These are phyloP conservation scores for Adoxophyes honmai DNA, from an alignment of 1,140 invertebrate species.

Conservation along the genomic window DNA sequence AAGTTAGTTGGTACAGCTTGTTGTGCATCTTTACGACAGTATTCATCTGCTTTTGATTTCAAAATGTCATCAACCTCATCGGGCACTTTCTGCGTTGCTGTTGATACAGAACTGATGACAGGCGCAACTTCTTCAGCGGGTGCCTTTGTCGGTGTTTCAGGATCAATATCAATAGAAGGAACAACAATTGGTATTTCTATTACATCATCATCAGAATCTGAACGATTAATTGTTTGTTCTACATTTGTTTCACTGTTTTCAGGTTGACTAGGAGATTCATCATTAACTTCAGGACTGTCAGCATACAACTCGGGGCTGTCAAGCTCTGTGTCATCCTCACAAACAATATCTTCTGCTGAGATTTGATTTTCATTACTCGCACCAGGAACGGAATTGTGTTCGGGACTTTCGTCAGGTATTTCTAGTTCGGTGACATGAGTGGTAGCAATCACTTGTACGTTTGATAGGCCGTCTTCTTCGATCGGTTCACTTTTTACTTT, in stretches of 20 bases:
- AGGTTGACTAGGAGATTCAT: too few relatives aligned
- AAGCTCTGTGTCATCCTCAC: too few relatives aligned
- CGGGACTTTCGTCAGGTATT: neutral
- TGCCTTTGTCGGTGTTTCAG: neutral
- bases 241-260: too few relatives aligned
- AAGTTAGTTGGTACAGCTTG: neutral
- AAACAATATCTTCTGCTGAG: too few relatives aligned
- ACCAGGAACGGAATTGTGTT: neutral
- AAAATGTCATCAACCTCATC: slow-evolving; percentile 13
- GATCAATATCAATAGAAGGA: neutral
- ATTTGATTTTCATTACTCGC: too few relatives aligned
- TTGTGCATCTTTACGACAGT: neutral
- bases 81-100: neutral
- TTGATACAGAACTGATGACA: neutral
- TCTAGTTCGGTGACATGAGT: slow-evolving; percentile 6
- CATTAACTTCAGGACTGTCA: too few relatives aligned
- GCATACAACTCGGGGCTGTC: too few relatives aligned
- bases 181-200: neutral
- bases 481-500: neutral
- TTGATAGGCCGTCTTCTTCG: slow-evolving; percentile 17
- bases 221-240: neutral
- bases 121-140: neutral
- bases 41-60: slow-evolving; percentile 15
- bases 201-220: neutral
- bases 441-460: slow-evolving; percentile 6